Base-by-base conservation (phyloP, 2,797 vertebrate genomes). In the Sphenodon punctatus region DNA sequence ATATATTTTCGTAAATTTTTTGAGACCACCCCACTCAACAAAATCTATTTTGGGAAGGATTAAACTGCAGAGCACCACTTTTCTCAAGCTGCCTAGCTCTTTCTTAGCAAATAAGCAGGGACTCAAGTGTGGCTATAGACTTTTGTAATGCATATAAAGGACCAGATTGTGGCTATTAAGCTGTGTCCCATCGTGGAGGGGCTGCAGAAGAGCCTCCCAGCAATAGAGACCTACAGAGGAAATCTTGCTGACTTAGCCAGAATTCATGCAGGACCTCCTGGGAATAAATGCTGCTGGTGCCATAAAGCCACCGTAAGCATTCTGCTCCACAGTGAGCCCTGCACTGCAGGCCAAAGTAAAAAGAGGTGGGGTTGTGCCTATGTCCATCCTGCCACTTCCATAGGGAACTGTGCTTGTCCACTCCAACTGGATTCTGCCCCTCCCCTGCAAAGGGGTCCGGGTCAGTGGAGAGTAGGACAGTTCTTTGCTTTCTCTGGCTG, bases 131-230 rank as follows among this genome's bases (percentile, higher is more conserved):
- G 89, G 93, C 92, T 89, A 91, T 92, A 77, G 88, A 92, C 92
- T 92, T 93, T 93, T 92, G 92, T 93, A 82, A 93, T 93, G 90
- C 89, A 92, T 92, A 92, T 93, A 93, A 93, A 93, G 89, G 82
- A 89, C 90, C 92, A 93, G 92, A 92, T 91, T 93, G 90, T 92
- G 88, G 92, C 92, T 92, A 89, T 93, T 93, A 93, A 93, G 89
- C 90, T 89, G 91, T 89, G 86, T 90, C 82, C 88, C 86, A 89
- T 89, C 75, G 89, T 93, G 88, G 88, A 91, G 89, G 88, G 88
- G 89, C 84, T 83, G 88, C 87, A 87, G 90, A 93, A 92, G 86
- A 82, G 89, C 89, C 84, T 92, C 80, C 66, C 10, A 86, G 90
- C 90, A 79, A 46, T 87, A 80, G 89, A 86, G 91, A 75, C 73